A percentile compares a stretch with the other conserved stretches of the same genome.
phyloP scores from a whole-genome alignment of 2,797 vertebrate species.

The Sarcophilus harrisii region DNA sequence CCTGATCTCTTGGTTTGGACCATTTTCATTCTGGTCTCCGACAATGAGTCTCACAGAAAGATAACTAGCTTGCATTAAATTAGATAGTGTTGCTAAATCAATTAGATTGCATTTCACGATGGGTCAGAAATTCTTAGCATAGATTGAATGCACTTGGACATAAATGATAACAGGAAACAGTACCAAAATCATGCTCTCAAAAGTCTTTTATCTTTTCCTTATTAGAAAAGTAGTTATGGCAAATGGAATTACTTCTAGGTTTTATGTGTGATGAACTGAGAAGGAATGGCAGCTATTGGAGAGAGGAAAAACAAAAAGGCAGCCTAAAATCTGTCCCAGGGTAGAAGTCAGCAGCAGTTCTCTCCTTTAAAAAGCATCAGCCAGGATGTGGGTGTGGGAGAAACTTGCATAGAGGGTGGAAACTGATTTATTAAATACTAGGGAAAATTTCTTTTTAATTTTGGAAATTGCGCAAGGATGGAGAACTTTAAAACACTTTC shows the following conservation, averaged over 20 bases:
- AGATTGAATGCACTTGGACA: slow-evolving; percentile 77
- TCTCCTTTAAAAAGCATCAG: neutral
- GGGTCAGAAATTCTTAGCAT: slow-evolving; percentile 72
- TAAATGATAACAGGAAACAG: slow-evolving; percentile 64
- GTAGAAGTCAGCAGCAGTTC: accelerated
- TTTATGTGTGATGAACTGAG: slow-evolving; percentile 54
- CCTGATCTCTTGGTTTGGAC: neutral
- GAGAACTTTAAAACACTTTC: slow-evolving; percentile 1
- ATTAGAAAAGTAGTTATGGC: slow-evolving; percentile 64
- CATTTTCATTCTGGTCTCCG: neutral
- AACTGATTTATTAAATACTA: slow-evolving; percentile 60
- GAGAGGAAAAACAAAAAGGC: slow-evolving; percentile 40
- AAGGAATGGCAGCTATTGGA: slow-evolving; percentile 67
- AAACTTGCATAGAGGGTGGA: neutral
- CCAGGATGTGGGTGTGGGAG: neutral
- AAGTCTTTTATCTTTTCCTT: slow-evolving; percentile 60
- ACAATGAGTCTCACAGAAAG: neutral
- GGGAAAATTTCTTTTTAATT: slow-evolving; percentile 42
- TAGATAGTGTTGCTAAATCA: slow-evolving; percentile 55
- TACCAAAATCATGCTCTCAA: slow-evolving; percentile 67
- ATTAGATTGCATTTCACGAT: slow-evolving; percentile 78
- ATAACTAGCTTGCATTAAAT: neutral
- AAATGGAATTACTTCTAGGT: slow-evolving; percentile 35
- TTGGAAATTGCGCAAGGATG: slow-evolving; percentile 13
- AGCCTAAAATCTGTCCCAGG: neutral